Base-by-base conservation (phyloP, 23 tunicate genomes). In the Ascidia mentula region DNA sequence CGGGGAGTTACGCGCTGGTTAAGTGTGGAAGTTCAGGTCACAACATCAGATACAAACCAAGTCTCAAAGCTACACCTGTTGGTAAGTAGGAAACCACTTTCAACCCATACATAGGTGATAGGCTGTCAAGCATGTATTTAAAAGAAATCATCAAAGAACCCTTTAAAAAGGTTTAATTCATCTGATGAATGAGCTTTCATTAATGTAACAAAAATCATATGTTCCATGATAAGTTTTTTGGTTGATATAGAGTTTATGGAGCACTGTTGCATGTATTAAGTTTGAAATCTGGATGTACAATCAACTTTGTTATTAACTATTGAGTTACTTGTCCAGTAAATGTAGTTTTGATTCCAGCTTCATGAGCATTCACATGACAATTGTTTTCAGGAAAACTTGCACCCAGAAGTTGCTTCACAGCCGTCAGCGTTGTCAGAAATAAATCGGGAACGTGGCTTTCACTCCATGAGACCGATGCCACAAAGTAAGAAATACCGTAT, bases 21-120 rank as follows among this genome's bases (percentile, higher is more conserved):
- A 80, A 75, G 45, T 87, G 91, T 75, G 91, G 91, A 7, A 60
- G 33, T 1, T 69, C 91, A 0, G 91, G 91, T 6, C 91, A 87
- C 70, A 87, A 87, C 76, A 74, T 87, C 36, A 32, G 91, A 0
- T 87, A 75, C 59, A 80, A 80, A 35, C 91, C 91, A 0, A 81
- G 83, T 36, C 38, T 81, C 5, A 81, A 81, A 42, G 78, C 86
- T 0, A 73, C 91, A 65, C 91, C 91, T 0, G 61, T 87, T 13
- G 91, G 91, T 81, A 39, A 71, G 85, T 24, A 26, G 53, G 1
- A 7, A 12, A 3, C 15, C 8, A 32, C 18, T 40, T 59, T 82
- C 42, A 17, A 15, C 53, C 53, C n/a, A n/a, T n/a, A n/a, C n/a
- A n/a, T n/a, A n/a, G n/a, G n/a, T n/a, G n/a, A n/a, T n/a, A n/a